Evolutionary conservation across 1,140 invertebrate species (phyloP).

Genomic region (Drosophila oshimai): DNA sequence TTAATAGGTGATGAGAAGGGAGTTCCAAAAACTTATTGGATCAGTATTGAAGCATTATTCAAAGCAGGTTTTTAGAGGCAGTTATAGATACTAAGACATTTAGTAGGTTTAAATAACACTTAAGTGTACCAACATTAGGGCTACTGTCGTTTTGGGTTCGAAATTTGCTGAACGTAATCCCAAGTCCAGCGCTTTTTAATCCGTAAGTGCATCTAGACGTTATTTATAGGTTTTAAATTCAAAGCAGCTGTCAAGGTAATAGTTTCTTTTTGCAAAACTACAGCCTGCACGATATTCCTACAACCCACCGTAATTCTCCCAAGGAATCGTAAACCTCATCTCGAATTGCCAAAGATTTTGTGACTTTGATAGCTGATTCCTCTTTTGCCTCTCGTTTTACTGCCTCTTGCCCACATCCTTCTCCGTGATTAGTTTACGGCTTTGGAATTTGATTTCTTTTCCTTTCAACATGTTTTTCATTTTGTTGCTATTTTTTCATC

Average conservation of each 20-base stretch:
- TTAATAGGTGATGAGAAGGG: conserved; percentile 1
- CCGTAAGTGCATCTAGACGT: too few species aligned
- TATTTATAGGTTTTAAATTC: not conserved
- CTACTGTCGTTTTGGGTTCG: too few species aligned
- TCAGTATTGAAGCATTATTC: too few species aligned
- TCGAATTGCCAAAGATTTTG: conserved; percentile 29
- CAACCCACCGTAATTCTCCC: not conserved
- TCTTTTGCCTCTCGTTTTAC: conserved; percentile 51
- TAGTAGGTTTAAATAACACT: too few species aligned
- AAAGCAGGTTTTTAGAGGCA: not conserved
- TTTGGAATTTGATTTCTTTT: conserved; percentile 37
- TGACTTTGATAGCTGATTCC: conserved; percentile 21
- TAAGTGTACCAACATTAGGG: too few species aligned
- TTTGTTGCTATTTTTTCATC: not conserved
- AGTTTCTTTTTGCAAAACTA: too few species aligned
- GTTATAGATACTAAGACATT: too few species aligned
- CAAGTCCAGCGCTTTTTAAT: too few species aligned
- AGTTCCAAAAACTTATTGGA: not conserved
- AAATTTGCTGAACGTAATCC: too few species aligned
- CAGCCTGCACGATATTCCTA: too few species aligned
- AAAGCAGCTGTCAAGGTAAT: conserved; percentile 4
- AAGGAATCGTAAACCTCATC: not conserved
- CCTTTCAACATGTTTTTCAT: not conserved
- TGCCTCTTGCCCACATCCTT: conserved; percentile 53
- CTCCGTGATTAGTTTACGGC: conserved; percentile 66